Percentiles rank a stretch among this genome's conserved stretches.
These are phyloP conservation scores for Malthinus seriepunctatus DNA, from an alignment of 2,888 invertebrate species.

Conservation along the genomic window DNA sequence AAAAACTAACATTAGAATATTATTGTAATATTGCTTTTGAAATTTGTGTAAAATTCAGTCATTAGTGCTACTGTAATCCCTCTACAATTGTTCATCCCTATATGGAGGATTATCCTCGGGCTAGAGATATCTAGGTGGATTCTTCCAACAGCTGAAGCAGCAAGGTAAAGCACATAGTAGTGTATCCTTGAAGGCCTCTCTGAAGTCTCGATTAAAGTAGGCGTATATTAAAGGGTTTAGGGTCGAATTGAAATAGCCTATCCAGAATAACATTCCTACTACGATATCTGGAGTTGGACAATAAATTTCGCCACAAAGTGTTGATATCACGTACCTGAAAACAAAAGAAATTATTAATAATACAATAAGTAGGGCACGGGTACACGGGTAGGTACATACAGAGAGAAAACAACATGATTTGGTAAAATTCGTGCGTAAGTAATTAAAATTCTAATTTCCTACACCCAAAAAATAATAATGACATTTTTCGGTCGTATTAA, in stretches of 20 bases:
- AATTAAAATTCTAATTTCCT: too few relatives aligned
- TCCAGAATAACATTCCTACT: constrained; percentile 81
- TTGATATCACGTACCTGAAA: constrained; percentile 81
- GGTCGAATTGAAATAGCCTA: constrained; percentile 96
- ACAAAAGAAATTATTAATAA: constrained; percentile 15
- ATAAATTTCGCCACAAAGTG: constrained; percentile 72
- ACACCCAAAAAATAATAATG: too few relatives aligned
- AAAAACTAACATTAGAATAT: background rate
- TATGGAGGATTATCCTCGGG: constrained; percentile 46
- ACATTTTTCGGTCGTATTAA: background rate
- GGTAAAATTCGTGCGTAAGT: too few relatives aligned
- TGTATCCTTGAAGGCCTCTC: constrained; percentile 93
- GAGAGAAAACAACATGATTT: too few relatives aligned
- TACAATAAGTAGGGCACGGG: too few relatives aligned
- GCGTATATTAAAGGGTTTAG: constrained; percentile 95
- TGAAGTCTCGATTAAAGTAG: constrained; percentile 94
- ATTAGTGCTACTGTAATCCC: constrained; percentile 17
- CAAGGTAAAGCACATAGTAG: constrained; percentile 84
- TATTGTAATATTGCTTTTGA: constrained; percentile 16
- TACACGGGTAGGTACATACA: too few relatives aligned
- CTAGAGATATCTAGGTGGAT: constrained; percentile 60
- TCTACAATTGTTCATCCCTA: constrained; percentile 50
- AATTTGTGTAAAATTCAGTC: constrained; percentile 25
- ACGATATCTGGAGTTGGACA: constrained; percentile 70
- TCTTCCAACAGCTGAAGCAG: constrained; percentile 76